phyloP scores from a whole-genome alignment of 2,797 vertebrate species.

The Pseudochromis fuscus region DNA sequence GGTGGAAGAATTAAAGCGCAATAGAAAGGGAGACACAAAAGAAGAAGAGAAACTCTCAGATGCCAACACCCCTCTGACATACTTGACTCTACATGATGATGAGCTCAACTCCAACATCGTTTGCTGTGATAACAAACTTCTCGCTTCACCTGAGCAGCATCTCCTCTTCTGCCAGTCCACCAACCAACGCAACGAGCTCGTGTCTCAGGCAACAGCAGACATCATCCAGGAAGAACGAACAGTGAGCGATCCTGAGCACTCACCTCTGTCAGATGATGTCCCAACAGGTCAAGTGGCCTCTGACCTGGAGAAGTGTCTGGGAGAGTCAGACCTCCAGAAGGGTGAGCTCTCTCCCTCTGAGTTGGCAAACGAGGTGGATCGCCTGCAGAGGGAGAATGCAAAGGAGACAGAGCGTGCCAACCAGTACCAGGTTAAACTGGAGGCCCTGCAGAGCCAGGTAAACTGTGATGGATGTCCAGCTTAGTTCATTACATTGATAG shows the following conservation, averaged over 20 bases:
- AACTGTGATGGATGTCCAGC: not conserved
- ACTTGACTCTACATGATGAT: slow-evolving; percentile 75
- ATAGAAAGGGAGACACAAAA: slow-evolving; percentile 27
- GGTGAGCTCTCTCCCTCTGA: slow-evolving; percentile 17
- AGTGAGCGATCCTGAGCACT: slow-evolving; percentile 26
- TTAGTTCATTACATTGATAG: too few species aligned
- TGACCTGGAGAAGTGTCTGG: slow-evolving; percentile 41
- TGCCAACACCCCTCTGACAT: slow-evolving; percentile 75
- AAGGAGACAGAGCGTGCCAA: slow-evolving; percentile 74
- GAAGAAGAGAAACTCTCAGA: slow-evolving; percentile 60
- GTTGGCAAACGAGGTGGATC: slow-evolving; percentile 73
- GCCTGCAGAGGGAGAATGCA: slow-evolving; percentile 67
- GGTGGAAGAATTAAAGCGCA: slow-evolving; percentile 72
- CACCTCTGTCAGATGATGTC: slow-evolving; percentile 15
- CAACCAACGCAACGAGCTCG: slow-evolving; percentile 74
- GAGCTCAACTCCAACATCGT: slow-evolving; percentile 66
- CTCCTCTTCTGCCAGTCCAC: slow-evolving; percentile 75
- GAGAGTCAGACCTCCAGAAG: slow-evolving; percentile 18
- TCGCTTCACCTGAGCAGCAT: slow-evolving; percentile 68
- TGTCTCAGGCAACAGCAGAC: slow-evolving; percentile 62
- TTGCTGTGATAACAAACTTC: slow-evolving; percentile 47
- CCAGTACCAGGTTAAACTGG: slow-evolving; percentile 80
- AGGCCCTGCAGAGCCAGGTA: slow-evolving; percentile 84
- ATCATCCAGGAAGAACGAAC: slow-evolving; percentile 59
- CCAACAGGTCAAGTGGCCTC: not conserved